These are phyloP conservation scores for Antheraea pernyi DNA, from an alignment of 1,140 invertebrate genomes.

Conservation along the genomic window DNA sequence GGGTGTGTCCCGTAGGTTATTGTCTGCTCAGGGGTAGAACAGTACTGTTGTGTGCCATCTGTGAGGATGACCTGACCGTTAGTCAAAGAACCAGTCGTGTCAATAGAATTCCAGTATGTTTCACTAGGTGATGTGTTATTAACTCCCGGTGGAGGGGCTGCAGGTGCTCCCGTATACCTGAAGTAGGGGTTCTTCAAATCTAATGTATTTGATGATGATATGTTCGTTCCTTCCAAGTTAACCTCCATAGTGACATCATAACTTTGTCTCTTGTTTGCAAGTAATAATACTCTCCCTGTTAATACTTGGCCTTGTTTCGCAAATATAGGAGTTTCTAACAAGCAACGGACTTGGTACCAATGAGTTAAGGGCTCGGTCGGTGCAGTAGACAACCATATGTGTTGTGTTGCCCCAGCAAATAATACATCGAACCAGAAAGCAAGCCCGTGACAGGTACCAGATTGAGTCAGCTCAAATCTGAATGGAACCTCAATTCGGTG, in stretches of 20 bases:
- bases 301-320: conserved; percentile 96
- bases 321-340: conserved; percentile 96
- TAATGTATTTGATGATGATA: conserved; percentile 92
- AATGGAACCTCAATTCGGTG: conserved; percentile 98
- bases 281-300: conserved; percentile 91
- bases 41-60: conserved; percentile 68
- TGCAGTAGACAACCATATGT: conserved; percentile 98
- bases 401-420: conserved; percentile 94
- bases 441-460: conserved; percentile 97
- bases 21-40: conserved; percentile 61
- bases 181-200: conserved; percentile 99
- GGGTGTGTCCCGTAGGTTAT: conserved; percentile 62
- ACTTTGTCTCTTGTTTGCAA: conserved; percentile 98
- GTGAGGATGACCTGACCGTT: conserved; percentile 69
- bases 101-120: conserved; percentile 92
- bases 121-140: conserved; percentile 95
- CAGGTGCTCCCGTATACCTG: conserved; percentile 92
- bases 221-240: conserved; percentile 92
- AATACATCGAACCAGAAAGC: conserved; percentile 99
- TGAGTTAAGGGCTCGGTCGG: conserved; percentile 99
- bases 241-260: conserved; percentile 99
- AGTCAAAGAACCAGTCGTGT: conserved; percentile 79
- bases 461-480: conserved; percentile 94
- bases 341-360: conserved; percentile 99
- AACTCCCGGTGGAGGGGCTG: conserved; percentile 92